Percentiles rank a stretch among this genome's conserved stretches.
phyloP scores from a whole-genome alignment of 2,888 invertebrate genomes.

The Galerucella pusilla region DNA sequence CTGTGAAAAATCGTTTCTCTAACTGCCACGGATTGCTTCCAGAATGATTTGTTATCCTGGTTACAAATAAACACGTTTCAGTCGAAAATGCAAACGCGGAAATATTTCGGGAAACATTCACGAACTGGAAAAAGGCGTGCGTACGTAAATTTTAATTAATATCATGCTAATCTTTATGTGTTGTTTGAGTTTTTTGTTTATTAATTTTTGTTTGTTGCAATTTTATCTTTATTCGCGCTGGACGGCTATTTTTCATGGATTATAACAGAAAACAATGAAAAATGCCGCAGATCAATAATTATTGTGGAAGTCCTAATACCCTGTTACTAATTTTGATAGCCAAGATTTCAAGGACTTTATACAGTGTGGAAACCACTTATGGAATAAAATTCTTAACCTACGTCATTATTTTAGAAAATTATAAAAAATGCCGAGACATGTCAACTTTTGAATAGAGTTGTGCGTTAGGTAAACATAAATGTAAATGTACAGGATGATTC shows the following conservation, averaged over 20 bases:
- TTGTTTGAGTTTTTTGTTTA: not conserved
- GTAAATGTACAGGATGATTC: no score
- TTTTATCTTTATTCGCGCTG: not conserved
- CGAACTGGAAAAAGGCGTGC: constrained; percentile 25
- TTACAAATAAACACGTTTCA: constrained; percentile 47
- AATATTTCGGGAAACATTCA: constrained; percentile 23
- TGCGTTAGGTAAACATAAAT: no score
- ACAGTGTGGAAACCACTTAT: no score
- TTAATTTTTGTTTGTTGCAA: not conserved
- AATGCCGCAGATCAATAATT: no score
- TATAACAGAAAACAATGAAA: not conserved
- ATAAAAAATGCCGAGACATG: no score
- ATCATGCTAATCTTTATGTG: not conserved
- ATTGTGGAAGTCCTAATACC: no score
- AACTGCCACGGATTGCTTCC: constrained; percentile 52
- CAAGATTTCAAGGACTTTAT: no score
- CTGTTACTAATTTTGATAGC: no score
- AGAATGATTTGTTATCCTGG: constrained; percentile 52
- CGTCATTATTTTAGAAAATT: no score
- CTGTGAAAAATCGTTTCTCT: constrained; percentile 56
- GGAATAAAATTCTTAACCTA: no score
- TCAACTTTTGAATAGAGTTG: no score
- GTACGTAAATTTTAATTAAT: constrained; percentile 26
- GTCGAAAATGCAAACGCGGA: constrained; percentile 36
- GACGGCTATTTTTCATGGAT: not conserved